Base-by-base conservation (phyloP, 2,113 vertebrate genomes). In the Aptenodytes patagonicus region DNA sequence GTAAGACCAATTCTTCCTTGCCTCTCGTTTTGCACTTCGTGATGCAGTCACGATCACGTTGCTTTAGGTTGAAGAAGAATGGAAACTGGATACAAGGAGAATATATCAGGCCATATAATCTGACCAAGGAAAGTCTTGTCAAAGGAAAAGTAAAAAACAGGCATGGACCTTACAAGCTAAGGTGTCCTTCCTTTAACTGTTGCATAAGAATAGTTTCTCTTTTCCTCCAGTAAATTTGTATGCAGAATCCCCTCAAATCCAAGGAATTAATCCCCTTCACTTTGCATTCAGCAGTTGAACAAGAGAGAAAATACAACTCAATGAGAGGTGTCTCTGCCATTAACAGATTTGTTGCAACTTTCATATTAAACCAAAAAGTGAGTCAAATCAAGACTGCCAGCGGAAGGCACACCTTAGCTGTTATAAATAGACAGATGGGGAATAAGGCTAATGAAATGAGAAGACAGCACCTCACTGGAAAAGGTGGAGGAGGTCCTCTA, bases 41-140 rank as follows among this genome's bases (percentile, higher is more conserved):
- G 18, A 18, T 38, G 4, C 24, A 52, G 19, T 42, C 34, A 64
- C 0, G 0, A 64, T 32, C 22, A 22, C 0, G 0, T 17, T 62
- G 34, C 36, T 46, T 65, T 26, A 69, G 20, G 16, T 4, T 62
- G 60, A 57, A 76, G 26, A 34, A 82, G 13, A 60, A 76, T 52
- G 14, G 52, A 68, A 84, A 75, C 4, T 34, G n/a, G 17, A 51
- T 55, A 44, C 10, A 57, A 68, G 32, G 47, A 76, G 7, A 40
- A 26, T 18, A 4, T 22, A 75, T 26, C 46, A 57, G 14, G 28
- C 14, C 47, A n/a, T 40, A 8, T 44, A 34, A 65, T 42, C 29
- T 61, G 44, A 88, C 26, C 20, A 72, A 36, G 17, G 14, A 79
- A 91, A 82, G 80, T 5, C n/a, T 60, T n/a, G 17, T 32, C 51